Evolutionary conservation across 2,888 invertebrate genomes (phyloP).

Genomic region (Eueremaeus valkanovi): DNA sequence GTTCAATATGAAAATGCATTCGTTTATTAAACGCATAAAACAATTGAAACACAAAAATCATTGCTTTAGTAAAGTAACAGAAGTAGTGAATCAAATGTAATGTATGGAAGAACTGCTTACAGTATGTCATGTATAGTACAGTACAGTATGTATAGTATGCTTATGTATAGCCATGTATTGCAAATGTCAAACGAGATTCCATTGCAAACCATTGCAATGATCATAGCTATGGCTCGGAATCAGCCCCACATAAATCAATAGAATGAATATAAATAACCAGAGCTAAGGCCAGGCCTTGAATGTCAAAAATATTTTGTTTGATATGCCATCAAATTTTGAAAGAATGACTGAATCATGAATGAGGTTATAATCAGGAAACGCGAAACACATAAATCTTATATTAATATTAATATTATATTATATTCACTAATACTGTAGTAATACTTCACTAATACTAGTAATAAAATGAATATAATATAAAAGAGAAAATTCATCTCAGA

Average conservation of each 20-base stretch:
- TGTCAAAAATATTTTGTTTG: constrained; percentile 12
- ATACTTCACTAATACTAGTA: no score
- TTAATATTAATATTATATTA: no score
- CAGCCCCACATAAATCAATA: constrained; percentile 24
- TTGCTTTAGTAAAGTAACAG: background rate
- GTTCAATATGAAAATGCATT: constrained; percentile 1
- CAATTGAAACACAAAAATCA: constrained; percentile 9
- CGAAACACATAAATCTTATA: no score
- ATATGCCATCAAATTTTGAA: background rate
- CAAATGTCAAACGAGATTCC: constrained; percentile 21
- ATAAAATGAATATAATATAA: no score
- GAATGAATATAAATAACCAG: background rate
- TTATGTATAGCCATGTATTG: background rate
- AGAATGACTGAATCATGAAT: background rate
- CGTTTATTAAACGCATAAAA: background rate
- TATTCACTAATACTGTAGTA: no score
- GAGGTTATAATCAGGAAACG: constrained; percentile 1
- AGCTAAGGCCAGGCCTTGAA: background rate
- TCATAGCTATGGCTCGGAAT: background rate
- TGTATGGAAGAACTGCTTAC: no score
- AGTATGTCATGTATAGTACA: background rate
- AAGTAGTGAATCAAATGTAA: constrained; percentile 7
- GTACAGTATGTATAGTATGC: background rate
- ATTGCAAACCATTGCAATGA: constrained; percentile 3
- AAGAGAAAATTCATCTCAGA: no score